Conservation (phyloP, 1,140 invertebrate genomes). For the Drosophila sulfurigaster region DNA sequence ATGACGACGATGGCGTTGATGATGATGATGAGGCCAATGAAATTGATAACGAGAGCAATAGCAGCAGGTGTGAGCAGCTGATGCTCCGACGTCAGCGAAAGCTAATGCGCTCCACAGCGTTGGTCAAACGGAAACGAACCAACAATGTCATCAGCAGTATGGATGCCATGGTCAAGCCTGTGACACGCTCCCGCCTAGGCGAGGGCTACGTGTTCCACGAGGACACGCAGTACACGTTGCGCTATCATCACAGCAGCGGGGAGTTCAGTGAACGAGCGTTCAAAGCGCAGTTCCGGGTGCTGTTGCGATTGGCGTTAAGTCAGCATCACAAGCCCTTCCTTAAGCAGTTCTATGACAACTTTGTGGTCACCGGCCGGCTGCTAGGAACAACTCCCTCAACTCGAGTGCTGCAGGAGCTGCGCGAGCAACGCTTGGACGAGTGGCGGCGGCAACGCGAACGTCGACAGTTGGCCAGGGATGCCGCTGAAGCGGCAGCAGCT, state of each 20-base stretch:
- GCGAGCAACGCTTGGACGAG: slow-evolving; percentile 71
- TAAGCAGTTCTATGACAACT: slow-evolving; percentile 77
- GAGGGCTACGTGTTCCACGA: slow-evolving; percentile 80
- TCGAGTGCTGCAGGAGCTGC: slow-evolving; percentile 62
- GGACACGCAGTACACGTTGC: slow-evolving; percentile 72
- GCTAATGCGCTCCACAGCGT: slow-evolving; percentile 13
- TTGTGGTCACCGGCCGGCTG: slow-evolving; percentile 70
- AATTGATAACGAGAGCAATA: slow-evolving; percentile 37
- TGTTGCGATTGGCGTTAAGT: slow-evolving; percentile 69
- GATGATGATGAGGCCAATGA: slow-evolving; percentile 30
- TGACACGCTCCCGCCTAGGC: slow-evolving; percentile 48
- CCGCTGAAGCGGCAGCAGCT: slow-evolving; percentile 30
- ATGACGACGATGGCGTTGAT: slow-evolving; percentile 36
- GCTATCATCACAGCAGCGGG: slow-evolving; percentile 79
- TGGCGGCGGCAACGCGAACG: slow-evolving; percentile 70
- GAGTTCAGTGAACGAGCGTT: slow-evolving; percentile 80
- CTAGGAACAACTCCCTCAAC: slow-evolving; percentile 74
- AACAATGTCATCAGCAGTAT: slow-evolving; percentile 49
- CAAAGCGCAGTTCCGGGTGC: slow-evolving; percentile 75
- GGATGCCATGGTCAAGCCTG: slow-evolving; percentile 11
- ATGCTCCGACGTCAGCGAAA: slow-evolving; percentile 35
- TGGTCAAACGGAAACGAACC: slow-evolving; percentile 64
- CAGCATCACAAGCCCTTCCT: slow-evolving; percentile 80
- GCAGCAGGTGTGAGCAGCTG: slow-evolving; percentile 53
- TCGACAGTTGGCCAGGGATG: slow-evolving; percentile 37